These are phyloP conservation scores for Astur gentilis DNA, from an alignment of 2,113 vertebrate genomes.

Conservation along the genomic window DNA sequence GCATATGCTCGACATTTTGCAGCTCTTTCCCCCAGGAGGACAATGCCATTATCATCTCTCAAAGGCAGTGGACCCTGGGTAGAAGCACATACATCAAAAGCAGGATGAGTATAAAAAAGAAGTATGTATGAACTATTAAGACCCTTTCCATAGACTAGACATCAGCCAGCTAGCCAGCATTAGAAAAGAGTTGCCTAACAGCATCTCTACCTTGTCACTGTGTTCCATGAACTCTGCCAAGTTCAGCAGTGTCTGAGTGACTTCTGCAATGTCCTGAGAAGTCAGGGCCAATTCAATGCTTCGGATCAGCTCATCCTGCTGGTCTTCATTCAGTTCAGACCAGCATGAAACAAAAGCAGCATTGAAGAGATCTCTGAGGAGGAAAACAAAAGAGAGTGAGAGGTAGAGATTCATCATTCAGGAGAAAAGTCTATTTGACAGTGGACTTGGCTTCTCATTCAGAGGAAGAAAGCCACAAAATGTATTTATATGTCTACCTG, in stretches of 20 bases:
- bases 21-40: slow-evolving; percentile 92
- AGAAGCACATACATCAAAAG: neutral
- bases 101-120: neutral
- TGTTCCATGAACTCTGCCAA: slow-evolving; percentile 99
- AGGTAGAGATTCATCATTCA: neutral
- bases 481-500: neutral
- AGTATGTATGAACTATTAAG: neutral
- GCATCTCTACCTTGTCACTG: slow-evolving; percentile 90
- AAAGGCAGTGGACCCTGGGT: slow-evolving; percentile 90
- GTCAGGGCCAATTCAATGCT: slow-evolving; percentile 96
- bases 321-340: slow-evolving; percentile 97
- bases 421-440: neutral
- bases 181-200: neutral
- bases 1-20: slow-evolving; percentile 97
- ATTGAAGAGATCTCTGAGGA: slow-evolving; percentile 92
- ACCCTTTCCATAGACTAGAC: neutral
- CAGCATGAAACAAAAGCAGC: slow-evolving; percentile 98
- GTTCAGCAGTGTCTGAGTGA: slow-evolving; percentile 96
- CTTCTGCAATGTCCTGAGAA: slow-evolving; percentile 96
- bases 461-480: neutral
- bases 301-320: slow-evolving; percentile 96
- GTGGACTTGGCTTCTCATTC: neutral
- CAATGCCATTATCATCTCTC: slow-evolving; percentile 95
- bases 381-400: neutral
- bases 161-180: neutral